Base-by-base conservation (phyloP, 1,140 invertebrate species). In the Drosophila seguyi region DNA sequence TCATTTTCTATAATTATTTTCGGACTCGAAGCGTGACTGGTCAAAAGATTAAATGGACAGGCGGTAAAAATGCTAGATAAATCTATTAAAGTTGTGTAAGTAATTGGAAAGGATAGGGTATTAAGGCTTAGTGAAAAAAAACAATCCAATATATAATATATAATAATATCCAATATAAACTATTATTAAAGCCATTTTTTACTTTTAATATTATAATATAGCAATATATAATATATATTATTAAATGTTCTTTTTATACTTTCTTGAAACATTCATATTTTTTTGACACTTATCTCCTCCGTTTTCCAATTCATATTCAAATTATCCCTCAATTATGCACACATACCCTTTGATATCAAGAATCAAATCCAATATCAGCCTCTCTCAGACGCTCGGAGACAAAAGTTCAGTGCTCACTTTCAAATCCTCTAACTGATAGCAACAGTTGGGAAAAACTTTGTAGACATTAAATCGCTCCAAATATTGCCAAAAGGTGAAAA, bases 1-100 rank as follows among this genome's bases (percentile, higher is more conserved):
- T 86, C 82, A 86, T 78, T 71, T 66, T 48, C 31, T 68, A 56
- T 80, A 84, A 84, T 85, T 84, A 82, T 59, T 65, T 84, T 76
- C 71, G 45, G 58, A 36, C 45, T 44, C 20, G 42, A 8, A 34
- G 16, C 22, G 45, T 53, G 50, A 53, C 50, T 36, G 50, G 31
- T 2, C 20, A 53, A 53, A 22, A 38, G 31, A 1, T 11, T 25
- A 4, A 4, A n/a, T 16, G 5, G 34, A 38, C 4, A 38, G 50
- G 18, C 4, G 34, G 50, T 8, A 16, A 34, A 18, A 52, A 20
- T 53, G 20, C 0, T n/a, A 3, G 34, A 55, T 25, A 55, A 55
- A 55, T 55, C 34, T n/a, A 38, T 55, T 55, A 25, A n/a, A n/a
- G 38, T 25, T n/a, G 1, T 1, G 14, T 16, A 8, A 10, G 20